Evolutionary conservation across 2,113 vertebrate genomes (phyloP).

Genomic region (Chelonoidis abingdonii): DNA sequence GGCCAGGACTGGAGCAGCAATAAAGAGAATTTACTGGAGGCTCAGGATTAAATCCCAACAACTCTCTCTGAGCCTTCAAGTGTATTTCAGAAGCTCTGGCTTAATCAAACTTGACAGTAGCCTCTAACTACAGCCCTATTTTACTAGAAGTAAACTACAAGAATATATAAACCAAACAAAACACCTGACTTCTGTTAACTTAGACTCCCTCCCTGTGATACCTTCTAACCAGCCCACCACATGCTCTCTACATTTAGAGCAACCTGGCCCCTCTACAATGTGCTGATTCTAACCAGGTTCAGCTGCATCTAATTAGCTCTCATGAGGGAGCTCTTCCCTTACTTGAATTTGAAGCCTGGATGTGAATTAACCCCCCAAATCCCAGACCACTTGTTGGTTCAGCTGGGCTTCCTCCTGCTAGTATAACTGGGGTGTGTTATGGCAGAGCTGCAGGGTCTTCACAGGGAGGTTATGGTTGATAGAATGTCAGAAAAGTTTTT

Average conservation of each 20-base stretch:
- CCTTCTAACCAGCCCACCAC: neutral
- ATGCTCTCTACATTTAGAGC: rapidly evolving
- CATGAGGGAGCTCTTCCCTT: neutral
- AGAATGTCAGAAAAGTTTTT: neutral
- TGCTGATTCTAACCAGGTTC: neutral
- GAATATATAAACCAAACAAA: neutral
- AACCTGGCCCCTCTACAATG: neutral
- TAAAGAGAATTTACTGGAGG: neutral
- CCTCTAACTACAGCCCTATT: neutral
- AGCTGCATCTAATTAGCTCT: neutral
- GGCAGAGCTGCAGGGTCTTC: neutral
- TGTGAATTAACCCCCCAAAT: neutral
- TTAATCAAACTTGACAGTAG: neutral
- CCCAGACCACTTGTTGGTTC: neutral
- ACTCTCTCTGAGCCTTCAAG: neutral
- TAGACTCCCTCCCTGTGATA: neutral
- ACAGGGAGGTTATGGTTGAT: neutral
- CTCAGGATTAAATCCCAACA: neutral
- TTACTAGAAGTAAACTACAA: neutral
- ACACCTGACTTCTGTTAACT: neutral
- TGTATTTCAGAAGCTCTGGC: neutral
- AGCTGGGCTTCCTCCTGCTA: neutral
- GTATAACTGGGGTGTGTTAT: neutral
- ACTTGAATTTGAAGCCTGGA: neutral
- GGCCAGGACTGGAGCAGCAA: rapidly evolving